Evolutionary conservation across 1,140 invertebrate species (phyloP).

Genomic region (Trissolcus basalis): DNA sequence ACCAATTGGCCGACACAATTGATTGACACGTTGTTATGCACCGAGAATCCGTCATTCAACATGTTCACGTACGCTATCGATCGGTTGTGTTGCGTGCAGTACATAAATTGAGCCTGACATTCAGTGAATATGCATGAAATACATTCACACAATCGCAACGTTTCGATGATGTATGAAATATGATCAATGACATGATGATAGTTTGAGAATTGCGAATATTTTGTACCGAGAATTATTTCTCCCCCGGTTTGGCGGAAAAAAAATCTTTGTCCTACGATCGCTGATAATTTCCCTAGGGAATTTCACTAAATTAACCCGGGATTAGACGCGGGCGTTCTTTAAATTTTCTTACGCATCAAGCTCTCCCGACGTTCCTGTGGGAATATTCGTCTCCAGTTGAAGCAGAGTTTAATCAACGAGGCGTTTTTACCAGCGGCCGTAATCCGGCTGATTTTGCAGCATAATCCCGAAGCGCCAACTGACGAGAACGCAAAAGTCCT

Average conservation of each 20-base stretch:
- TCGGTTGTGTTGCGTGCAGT: conserved; percentile 55
- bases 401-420: conserved; percentile 24
- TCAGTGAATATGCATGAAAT: conserved; percentile 56
- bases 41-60: conserved; percentile 55
- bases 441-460: conserved; percentile 16
- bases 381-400: conserved; percentile 26
- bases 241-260: no score
- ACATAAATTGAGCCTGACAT: conserved; percentile 57
- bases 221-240: background rate
- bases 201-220: conserved; percentile 22
- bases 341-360: conserved; percentile 26
- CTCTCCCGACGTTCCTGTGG: conserved; percentile 5
- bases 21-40: conserved; percentile 55
- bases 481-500: background rate
- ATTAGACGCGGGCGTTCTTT: background rate
- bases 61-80: conserved; percentile 54
- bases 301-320: background rate
- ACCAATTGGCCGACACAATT: conserved; percentile 49
- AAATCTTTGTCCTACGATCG: background rate
- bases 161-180: conserved; percentile 56
- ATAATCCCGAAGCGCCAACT: background rate
- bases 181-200: conserved; percentile 51
- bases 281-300: conserved; percentile 3
- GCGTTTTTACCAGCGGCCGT: conserved; percentile 15
- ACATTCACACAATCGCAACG: conserved; percentile 56